Evolutionary conservation across 2,888 invertebrate genomes (phyloP).

Genomic region (Hoplodrina blanda): DNA sequence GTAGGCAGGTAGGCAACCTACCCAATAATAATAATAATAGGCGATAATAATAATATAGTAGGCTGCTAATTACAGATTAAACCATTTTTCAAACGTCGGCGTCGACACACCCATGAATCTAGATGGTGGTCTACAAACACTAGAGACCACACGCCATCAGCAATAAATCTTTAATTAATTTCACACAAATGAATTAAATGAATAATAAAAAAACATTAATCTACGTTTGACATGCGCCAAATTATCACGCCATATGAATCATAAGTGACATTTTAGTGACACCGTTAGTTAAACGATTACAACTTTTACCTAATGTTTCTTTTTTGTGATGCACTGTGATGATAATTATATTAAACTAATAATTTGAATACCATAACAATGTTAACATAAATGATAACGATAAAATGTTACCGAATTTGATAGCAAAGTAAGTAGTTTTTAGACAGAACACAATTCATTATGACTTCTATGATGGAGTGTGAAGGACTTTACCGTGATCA

Average conservation of each 20-base stretch:
- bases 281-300: constrained; percentile 6
- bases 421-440: background rate
- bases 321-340: background rate
- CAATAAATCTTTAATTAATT: constrained; percentile 51
- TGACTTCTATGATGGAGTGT: too few species aligned
- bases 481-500: too few species aligned
- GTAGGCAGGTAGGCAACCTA: too few species aligned
- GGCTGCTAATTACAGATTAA: too few species aligned
- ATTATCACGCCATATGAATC: constrained; percentile 35
- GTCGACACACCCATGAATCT: background rate
- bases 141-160: constrained; percentile 42
- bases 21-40: too few species aligned
- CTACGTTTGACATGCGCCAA: constrained; percentile 43
- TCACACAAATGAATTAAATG: constrained; percentile 15
- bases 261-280: constrained; percentile 13
- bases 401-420: background rate
- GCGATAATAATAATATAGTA: too few species aligned
- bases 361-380: background rate
- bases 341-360: background rate
- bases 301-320: background rate
- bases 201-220: constrained; percentile 40
- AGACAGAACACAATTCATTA: too few species aligned
- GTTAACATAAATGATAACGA: background rate
- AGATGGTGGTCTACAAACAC: constrained; percentile 19
- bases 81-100: too few species aligned